These are phyloP conservation scores for Danio jaintianensis DNA, from an alignment of 2,797 vertebrate species.

Conservation along the genomic window DNA sequence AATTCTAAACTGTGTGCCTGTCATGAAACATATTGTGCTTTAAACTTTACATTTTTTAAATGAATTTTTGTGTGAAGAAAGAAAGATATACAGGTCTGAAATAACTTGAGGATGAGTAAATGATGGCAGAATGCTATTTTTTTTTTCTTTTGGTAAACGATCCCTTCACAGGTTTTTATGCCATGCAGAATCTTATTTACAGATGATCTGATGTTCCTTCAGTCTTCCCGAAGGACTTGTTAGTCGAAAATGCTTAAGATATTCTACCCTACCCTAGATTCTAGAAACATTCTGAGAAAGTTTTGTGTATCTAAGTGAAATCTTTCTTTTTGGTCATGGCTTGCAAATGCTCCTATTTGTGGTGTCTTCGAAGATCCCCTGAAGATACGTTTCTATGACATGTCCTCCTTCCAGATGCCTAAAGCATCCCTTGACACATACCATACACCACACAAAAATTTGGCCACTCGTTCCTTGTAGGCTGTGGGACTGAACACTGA, in stretches of 20 bases:
- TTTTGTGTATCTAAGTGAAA: background rate
- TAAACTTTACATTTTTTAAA: background rate
- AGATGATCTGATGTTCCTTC: background rate
- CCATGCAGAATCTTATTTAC: background rate
- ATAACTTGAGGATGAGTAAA: background rate
- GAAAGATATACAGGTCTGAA: background rate
- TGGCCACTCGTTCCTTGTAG: slow-evolving; percentile 6
- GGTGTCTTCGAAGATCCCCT: slow-evolving; percentile 4
- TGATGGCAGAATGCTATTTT: background rate
- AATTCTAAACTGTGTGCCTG: background rate
- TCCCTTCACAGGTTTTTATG: background rate
- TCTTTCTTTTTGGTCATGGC: background rate
- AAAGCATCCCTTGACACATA: slow-evolving; percentile 29
- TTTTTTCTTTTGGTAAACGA: too few relatives aligned
- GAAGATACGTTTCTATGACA: background rate
- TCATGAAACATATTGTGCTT: too few relatives aligned
- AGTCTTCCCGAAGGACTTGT: background rate
- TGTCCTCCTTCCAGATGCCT: slow-evolving; percentile 22
- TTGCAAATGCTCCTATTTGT: slow-evolving; percentile 17
- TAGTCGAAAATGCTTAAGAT: background rate
- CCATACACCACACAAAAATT: slow-evolving; percentile 24
- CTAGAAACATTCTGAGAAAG: background rate
- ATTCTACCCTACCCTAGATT: background rate
- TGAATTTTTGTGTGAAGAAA: background rate
- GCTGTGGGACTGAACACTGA: slow-evolving; percentile 23